Evolutionary conservation across 2,113 vertebrate genomes (phyloP).

Genomic region (Chlorodrepanis virens): DNA sequence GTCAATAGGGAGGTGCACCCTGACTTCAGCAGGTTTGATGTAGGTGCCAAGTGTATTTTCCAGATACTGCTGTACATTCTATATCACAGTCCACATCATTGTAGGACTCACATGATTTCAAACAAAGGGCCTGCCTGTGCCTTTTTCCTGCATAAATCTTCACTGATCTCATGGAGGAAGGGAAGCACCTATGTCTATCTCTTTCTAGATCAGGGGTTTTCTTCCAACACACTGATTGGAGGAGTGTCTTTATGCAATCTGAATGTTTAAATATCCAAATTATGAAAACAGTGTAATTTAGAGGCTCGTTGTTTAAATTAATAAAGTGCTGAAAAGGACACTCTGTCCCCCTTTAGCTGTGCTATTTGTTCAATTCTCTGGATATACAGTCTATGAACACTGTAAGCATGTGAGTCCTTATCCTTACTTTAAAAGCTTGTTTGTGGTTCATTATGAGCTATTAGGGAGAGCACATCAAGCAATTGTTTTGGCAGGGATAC

Average conservation of each 20-base stretch:
- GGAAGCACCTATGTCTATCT: background rate
- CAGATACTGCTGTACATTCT: background rate
- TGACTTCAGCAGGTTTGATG: background rate
- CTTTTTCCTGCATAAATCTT: background rate
- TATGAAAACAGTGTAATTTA: background rate
- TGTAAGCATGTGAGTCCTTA: constrained; percentile 33
- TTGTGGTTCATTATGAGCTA: constrained; percentile 59
- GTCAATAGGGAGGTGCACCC: background rate
- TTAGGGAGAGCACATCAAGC: constrained; percentile 37
- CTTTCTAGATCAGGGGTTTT: background rate
- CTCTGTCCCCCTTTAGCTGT: background rate
- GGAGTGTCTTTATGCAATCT: background rate
- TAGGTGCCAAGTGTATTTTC: background rate
- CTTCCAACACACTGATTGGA: background rate
- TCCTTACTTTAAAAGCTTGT: constrained; percentile 53
- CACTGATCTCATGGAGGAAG: background rate
- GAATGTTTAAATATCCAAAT: background rate
- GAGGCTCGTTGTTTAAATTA: background rate
- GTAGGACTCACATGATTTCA: background rate
- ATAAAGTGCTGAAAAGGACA: background rate
- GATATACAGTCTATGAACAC: background rate
- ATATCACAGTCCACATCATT: background rate
- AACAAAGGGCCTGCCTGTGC: background rate
- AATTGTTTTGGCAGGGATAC: constrained; percentile 28
- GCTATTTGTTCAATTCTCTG: background rate